Evolutionary conservation across 2,888 invertebrate genomes (phyloP), one percentile per base, ranked within the genome.

Genomic region (Hirtodrosophila alboralis): DNA sequence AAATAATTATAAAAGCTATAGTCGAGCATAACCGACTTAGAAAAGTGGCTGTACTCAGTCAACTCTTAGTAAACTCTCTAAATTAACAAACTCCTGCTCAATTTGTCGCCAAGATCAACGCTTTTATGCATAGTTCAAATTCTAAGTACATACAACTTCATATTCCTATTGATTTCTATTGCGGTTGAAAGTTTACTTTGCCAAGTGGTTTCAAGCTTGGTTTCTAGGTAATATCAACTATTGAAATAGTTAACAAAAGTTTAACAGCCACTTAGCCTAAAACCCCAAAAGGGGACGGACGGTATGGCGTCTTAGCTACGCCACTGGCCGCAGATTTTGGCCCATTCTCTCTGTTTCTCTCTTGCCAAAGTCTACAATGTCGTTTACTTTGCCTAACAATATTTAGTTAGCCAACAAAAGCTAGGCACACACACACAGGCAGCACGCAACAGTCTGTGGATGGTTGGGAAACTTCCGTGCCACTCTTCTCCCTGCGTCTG

Each of bases 301-400:
- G n/a, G n/a, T n/a, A n/a, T n/a, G n/a, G n/a, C n/a, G n/a, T n/a
- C 1, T 5, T 1, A 28, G 8, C 37, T 21, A 57, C 53, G 67
- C 52, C 80, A n/a, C 74, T 81, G 75, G 9, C n/a, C 45, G n/a
- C 70, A 56, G 62, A 44, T 43, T 61, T 70, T 26, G 56, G 51
- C 41, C 26, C 31, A 23, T n/a, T n/a, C n/a, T n/a, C n/a, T n/a
- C n/a, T n/a, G n/a, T n/a, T n/a, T n/a, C n/a, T 57, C 37, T 44
- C 49, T 57, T 63, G 56, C 38, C 57, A 81, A 66, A 74, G 85
- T 81, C 77, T 49, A 78, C 70, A 83, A 64, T 57, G 58, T 48
- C 86, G 86, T 86, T 78, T 76, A 84, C 84, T 78, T 78, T 78
- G 67, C 68, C 78, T 86, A 84, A 79, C 87, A 84, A 86, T 84